Conservation (phyloP, 1,140 invertebrate species). For the Araneus ventricosus region DNA sequence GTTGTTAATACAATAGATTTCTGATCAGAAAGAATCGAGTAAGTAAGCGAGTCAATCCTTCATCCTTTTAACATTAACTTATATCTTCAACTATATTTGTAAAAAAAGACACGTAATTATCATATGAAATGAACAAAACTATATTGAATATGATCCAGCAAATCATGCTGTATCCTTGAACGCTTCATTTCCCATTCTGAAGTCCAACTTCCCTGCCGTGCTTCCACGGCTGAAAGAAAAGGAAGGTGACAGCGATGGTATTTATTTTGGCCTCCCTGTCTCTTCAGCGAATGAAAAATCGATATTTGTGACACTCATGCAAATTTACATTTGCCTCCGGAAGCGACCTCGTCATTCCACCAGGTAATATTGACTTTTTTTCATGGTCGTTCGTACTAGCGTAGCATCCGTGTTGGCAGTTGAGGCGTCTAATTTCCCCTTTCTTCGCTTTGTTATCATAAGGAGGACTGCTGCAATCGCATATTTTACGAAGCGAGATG, state of each 20-base stretch:
- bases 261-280: background rate
- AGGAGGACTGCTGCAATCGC: background rate
- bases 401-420: background rate
- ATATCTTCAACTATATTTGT: no score
- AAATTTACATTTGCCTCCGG: conserved; percentile 11
- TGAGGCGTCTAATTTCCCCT: conserved; percentile 18
- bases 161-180: background rate
- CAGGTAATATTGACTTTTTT: conserved; percentile 50
- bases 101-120: no score
- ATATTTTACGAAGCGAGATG: background rate
- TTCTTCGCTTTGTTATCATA: background rate
- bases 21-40: no score
- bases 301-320: background rate
- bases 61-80: no score
- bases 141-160: no score
- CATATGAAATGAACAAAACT: no score
- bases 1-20: no score
- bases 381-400: background rate
- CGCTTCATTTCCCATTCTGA: background rate
- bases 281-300: conserved; percentile 15
- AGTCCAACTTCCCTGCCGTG: background rate
- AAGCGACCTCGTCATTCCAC: background rate
- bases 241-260: background rate
- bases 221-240: background rate
- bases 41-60: no score